Evolutionary conservation across 2,797 vertebrate genomes (phyloP).

Genomic region (Sebastes iracundus): DNA sequence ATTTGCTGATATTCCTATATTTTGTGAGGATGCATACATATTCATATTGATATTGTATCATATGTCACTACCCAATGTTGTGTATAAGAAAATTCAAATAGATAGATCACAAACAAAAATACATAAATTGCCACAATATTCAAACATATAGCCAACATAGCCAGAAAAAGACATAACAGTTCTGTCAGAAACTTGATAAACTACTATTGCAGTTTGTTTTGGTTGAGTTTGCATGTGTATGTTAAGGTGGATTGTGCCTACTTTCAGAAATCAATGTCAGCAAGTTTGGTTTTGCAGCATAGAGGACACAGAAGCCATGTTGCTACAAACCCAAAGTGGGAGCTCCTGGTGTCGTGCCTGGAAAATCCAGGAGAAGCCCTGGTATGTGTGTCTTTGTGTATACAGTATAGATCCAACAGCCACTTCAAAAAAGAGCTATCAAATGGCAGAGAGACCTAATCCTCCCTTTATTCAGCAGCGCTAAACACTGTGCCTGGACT

Average conservation of each 20-base stretch:
- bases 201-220: background rate
- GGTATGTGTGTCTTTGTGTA: conserved; percentile 61
- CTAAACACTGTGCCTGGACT: conserved; percentile 61
- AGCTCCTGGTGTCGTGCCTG: conserved; percentile 14
- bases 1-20: background rate
- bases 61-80: background rate
- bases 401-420: conserved; percentile 57
- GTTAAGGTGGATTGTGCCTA: background rate
- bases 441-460: conserved; percentile 68
- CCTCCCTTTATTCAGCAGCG: conserved; percentile 66
- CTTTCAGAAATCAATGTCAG: conserved; percentile 7
- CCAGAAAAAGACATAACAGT: background rate
- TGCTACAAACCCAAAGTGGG: conserved; percentile 20
- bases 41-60: too few relatives aligned
- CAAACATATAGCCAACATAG: background rate
- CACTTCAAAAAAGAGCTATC: conserved; percentile 65
- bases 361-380: conserved; percentile 37
- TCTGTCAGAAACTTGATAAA: background rate
- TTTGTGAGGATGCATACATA: background rate
- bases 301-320: conserved; percentile 8
- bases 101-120: background rate
- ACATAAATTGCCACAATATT: background rate
- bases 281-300: background rate
- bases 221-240: background rate
- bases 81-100: background rate